phyloP scores from a whole-genome alignment of 2,888 invertebrate species.

The Herminia tarsipennalis region DNA sequence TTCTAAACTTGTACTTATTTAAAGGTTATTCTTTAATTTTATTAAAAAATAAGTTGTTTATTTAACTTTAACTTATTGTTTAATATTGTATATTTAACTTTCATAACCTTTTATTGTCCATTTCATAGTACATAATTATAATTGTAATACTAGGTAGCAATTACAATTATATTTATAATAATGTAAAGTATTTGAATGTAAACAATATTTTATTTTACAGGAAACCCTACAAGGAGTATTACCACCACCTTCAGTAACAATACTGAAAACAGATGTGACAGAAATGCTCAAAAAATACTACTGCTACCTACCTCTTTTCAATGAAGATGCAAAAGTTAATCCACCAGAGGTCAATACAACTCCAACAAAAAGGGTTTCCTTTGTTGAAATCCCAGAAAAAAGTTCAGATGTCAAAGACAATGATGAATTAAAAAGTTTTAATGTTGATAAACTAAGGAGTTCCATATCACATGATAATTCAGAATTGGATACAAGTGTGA shows the following conservation, averaged over 20 bases:
- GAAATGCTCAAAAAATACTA: slow-evolving; percentile 88
- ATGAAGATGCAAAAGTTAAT: slow-evolving; percentile 60
- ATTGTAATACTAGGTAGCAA: too few relatives aligned
- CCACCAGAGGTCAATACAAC: slow-evolving; percentile 63
- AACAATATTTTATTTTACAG: slow-evolving; percentile 60
- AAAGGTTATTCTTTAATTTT: too few relatives aligned
- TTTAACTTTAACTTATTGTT: too few relatives aligned
- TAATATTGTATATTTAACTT: too few relatives aligned
- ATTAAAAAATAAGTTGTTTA: too few relatives aligned
- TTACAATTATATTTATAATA: too few relatives aligned
- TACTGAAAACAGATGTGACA: slow-evolving; percentile 87
- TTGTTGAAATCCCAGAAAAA: slow-evolving; percentile 67
- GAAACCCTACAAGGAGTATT: slow-evolving; percentile 88
- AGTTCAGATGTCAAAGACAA: slow-evolving; percentile 16
- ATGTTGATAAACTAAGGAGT: slow-evolving; percentile 25
- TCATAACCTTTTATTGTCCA: too few relatives aligned
- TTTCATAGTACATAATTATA: too few relatives aligned
- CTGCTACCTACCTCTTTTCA: slow-evolving; percentile 80
- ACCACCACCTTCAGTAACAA: slow-evolving; percentile 91
- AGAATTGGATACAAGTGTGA: slow-evolving; percentile 60
- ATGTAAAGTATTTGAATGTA: too few relatives aligned
- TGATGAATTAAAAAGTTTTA: slow-evolving; percentile 27
- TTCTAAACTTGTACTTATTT: too few relatives aligned
- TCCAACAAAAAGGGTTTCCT: slow-evolving; percentile 74
- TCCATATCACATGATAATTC: slow-evolving; percentile 39